Base-by-base conservation (phyloP, 35 echinoderm and acorn worm species). In the Stichopus chloronotus region DNA sequence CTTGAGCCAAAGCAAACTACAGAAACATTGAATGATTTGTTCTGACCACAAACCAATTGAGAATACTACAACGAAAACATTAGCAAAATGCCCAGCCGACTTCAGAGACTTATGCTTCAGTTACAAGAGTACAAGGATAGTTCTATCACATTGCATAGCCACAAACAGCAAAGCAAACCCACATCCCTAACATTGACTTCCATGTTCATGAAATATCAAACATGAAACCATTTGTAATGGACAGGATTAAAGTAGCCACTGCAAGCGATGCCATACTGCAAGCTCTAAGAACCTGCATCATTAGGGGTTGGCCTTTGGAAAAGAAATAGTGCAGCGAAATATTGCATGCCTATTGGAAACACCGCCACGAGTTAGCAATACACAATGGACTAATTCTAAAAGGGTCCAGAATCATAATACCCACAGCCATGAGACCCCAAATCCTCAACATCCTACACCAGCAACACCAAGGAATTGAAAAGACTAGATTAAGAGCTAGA, bases 41-140 rank as follows among this genome's bases (percentile, higher is more conserved):
- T 81, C 87, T 22, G 90, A 92, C 76, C 76, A 92, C 90, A 25
- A 92, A 58, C 90, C 52, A 4, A 52, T 86, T 23, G 90, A 85
- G 56, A 16, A 30, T 0, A 92, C 54, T 7, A 6, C 23, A 25
- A 86, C 86, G 20, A 92, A 92, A 52, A 92, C 23, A 82, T 81
- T 25, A 72, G 20, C 22, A 92, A 92, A 56, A 92, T 92, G 90
- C 90, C 90, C 52, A 59, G 55, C 6, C 25, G 52, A 56, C 76
- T 92, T 20, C 76, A 92, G 90, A 92, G 76, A 81, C 53, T 92
- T 9, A 85, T 92, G 72, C 90, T 92, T 8, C 90, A 92, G 54
- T 5, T 92, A 58, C 74, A 92, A 85, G n/a, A 52, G 17, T 78
- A 80, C 63, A 22, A 90, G 22, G 78, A 78, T 53, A 58, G 88